Conservation (phyloP, 2,888 invertebrate genomes). For the Gasteruption jaculator region DNA sequence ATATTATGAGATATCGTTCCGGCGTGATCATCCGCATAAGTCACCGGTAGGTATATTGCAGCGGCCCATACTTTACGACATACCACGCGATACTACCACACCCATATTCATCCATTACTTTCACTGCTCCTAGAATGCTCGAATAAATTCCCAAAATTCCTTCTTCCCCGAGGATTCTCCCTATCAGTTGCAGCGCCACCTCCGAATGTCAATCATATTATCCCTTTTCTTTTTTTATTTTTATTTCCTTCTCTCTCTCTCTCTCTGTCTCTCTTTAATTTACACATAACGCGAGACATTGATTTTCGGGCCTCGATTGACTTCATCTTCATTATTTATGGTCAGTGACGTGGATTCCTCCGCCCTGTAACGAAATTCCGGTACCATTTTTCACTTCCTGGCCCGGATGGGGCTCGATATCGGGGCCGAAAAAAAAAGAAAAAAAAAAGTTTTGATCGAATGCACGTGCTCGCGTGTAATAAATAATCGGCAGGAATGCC, state of each 20-base stretch:
- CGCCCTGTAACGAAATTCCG: too few species aligned
- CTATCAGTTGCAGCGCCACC: conserved; percentile 20
- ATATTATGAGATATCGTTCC: conserved; percentile 49
- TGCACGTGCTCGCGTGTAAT: background rate
- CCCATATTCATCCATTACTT: conserved; percentile 20
- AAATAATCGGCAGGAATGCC: background rate
- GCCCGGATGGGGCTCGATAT: too few species aligned
- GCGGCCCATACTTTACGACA: conserved; percentile 47
- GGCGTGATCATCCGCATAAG: conserved; percentile 45
- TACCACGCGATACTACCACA: conserved; percentile 33
- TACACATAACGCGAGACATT: too few species aligned
- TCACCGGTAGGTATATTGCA: conserved; percentile 43
- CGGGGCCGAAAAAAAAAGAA: background rate
- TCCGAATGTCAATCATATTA: conserved; percentile 21
- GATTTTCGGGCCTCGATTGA: too few species aligned
- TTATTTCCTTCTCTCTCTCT: background rate
- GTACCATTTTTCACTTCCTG: background rate
- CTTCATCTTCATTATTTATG: too few species aligned
- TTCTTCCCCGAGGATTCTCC: conserved; percentile 25
- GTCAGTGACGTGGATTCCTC: too few species aligned
- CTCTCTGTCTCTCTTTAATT: conserved; percentile 8
- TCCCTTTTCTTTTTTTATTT: too few species aligned
- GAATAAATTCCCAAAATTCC: conserved; percentile 24
- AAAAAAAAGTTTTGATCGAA: background rate
- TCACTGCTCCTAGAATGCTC: too few species aligned